Evolutionary conservation across 2,113 vertebrate genomes (phyloP).

Genomic region (Peromyscus californicus): DNA sequence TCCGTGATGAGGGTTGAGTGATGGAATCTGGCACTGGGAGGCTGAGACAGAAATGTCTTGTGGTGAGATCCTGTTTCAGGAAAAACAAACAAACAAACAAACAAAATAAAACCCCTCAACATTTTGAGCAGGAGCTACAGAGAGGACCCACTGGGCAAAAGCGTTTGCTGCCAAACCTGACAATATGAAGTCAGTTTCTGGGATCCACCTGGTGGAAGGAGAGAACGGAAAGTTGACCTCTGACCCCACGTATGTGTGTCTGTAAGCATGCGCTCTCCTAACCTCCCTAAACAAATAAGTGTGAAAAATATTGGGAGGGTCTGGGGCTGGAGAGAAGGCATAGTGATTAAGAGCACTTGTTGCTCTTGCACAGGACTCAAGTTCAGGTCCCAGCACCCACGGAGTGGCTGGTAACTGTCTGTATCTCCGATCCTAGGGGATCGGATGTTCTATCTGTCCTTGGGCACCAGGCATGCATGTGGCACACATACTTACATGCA

Average conservation of each 20-base stretch:
- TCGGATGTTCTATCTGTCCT: neutral
- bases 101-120: neutral
- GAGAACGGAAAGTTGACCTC: neutral
- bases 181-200: neutral
- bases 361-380: neutral
- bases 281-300: neutral
- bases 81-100: neutral
- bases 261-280: neutral
- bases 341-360: too few relatives aligned
- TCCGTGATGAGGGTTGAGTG: neutral
- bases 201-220: neutral
- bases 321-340: neutral
- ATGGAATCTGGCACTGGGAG: neutral
- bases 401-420: neutral
- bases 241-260: neutral
- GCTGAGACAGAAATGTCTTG: neutral
- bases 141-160: neutral
- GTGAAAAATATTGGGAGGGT: neutral
- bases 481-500: neutral
- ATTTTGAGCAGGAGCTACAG: neutral
- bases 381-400: neutral
- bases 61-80: neutral
- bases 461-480: neutral
- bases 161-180: neutral
- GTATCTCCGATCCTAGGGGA: neutral